Percentiles rank a stretch among this genome's conserved stretches.
Conservation (phyloP, 1,140 invertebrate genomes). For the Drosophila carrolli region DNA sequence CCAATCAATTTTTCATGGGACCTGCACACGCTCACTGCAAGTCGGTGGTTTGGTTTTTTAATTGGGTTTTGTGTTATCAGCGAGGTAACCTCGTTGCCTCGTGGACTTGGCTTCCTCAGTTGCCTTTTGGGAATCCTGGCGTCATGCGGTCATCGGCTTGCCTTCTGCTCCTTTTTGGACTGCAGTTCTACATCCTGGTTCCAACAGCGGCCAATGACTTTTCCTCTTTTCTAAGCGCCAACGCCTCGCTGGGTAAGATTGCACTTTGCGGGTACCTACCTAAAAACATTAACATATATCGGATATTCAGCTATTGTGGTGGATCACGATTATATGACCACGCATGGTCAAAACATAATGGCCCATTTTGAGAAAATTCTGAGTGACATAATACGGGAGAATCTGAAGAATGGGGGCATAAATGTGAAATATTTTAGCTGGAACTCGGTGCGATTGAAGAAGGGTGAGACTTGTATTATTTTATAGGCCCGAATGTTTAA, state of each 20-base stretch:
- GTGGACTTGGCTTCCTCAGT: slow-evolving; percentile 50
- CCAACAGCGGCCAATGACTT: slow-evolving; percentile 86
- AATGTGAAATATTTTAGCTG: slow-evolving; percentile 88
- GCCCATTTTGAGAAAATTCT: slow-evolving; percentile 87
- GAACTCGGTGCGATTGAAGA: slow-evolving; percentile 87
- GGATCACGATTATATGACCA: slow-evolving; percentile 87
- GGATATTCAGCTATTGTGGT: slow-evolving; percentile 86
- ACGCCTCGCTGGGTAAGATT: slow-evolving; percentile 88
- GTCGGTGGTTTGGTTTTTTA: slow-evolving; percentile 48
- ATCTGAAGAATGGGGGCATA: slow-evolving; percentile 88
- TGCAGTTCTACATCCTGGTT: slow-evolving; percentile 23
- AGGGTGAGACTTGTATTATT: slow-evolving; percentile 85
- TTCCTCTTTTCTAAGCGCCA: slow-evolving; percentile 88
- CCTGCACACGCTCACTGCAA: slow-evolving; percentile 26
- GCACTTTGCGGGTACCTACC: too few species aligned
- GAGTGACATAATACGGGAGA: slow-evolving; percentile 86
- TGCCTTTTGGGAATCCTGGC: slow-evolving; percentile 24
- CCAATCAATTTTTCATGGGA: slow-evolving; percentile 63
- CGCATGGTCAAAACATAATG: slow-evolving; percentile 86
- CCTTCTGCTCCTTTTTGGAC: slow-evolving; percentile 22
- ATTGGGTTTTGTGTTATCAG: slow-evolving; percentile 59
- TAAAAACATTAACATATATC: background rate
- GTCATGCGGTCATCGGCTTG: slow-evolving; percentile 51
- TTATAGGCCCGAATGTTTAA: background rate
- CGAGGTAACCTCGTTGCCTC: slow-evolving; percentile 29